These are phyloP conservation scores for Teinopalpus imperialis DNA, from an alignment of 2,888 invertebrate species.

Conservation along the genomic window DNA sequence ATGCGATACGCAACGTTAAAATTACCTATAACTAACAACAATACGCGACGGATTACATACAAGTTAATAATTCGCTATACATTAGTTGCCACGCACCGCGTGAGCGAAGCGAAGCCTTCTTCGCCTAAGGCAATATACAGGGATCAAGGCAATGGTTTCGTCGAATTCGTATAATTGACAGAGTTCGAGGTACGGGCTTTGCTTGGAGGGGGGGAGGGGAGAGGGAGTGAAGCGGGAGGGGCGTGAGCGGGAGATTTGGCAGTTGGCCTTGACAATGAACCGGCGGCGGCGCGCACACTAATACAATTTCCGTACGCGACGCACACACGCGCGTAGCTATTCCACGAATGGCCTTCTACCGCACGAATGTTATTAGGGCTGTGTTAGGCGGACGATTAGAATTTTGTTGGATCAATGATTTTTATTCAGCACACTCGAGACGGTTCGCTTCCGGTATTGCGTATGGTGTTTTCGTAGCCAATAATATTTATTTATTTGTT, in stretches of 20 bases:
- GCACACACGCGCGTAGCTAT: slow-evolving; percentile 58
- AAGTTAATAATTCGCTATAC: slow-evolving; percentile 1
- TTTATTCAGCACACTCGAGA: slow-evolving; percentile 14
- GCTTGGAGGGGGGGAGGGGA: slow-evolving; percentile 53
- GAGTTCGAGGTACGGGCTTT: slow-evolving; percentile 40
- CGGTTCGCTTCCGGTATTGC: slow-evolving; percentile 19
- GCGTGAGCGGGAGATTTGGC: slow-evolving; percentile 75
- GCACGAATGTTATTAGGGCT: slow-evolving; percentile 66
- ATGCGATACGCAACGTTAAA: slow-evolving; percentile 61
- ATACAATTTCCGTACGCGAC: slow-evolving; percentile 46
- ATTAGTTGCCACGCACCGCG: slow-evolving; percentile 47
- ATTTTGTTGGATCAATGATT: slow-evolving; percentile 23
- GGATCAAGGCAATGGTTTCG: slow-evolving; percentile 53
- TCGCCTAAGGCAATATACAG: slow-evolving; percentile 48
- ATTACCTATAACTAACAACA: no score
- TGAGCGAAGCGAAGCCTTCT: slow-evolving; percentile 37
- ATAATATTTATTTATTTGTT: no score
- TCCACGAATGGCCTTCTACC: slow-evolving; percentile 75
- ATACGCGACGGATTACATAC: slow-evolving; percentile 23
- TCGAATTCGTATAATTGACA: slow-evolving; percentile 64
- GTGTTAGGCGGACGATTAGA: slow-evolving; percentile 32
- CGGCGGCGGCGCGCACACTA: slow-evolving; percentile 73
- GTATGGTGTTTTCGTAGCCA: background rate
- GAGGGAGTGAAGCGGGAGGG: slow-evolving; percentile 46
- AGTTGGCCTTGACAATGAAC: slow-evolving; percentile 81